Conservation (phyloP, 2,797 vertebrate genomes). For the Microcaecilia unicolor region DNA sequence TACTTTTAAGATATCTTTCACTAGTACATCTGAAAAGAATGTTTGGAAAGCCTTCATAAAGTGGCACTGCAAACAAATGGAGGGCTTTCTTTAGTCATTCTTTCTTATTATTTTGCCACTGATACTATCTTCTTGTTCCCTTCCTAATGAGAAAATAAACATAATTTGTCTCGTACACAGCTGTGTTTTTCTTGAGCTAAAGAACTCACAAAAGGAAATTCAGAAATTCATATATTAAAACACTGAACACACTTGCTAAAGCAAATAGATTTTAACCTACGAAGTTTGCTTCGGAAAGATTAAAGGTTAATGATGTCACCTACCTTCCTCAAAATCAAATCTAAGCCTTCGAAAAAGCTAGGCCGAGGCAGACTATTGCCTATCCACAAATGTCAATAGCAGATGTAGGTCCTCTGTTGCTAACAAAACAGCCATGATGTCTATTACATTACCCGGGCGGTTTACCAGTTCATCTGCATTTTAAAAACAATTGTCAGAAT, state of each 20-base stretch:
- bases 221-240: conserved; percentile 56
- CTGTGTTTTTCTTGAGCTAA: conserved; percentile 61
- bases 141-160: conserved; percentile 69
- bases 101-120: conserved; percentile 52
- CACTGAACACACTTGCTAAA: conserved; percentile 52
- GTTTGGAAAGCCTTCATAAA: conserved; percentile 67
- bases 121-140: conserved; percentile 65
- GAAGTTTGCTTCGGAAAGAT: conserved; percentile 52
- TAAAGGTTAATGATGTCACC: conserved; percentile 70
- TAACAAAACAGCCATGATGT: conserved; percentile 31
- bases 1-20: conserved; percentile 61
- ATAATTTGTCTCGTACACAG: conserved; percentile 54
- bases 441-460: conserved; percentile 44
- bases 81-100: conserved; percentile 60
- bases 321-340: conserved; percentile 66
- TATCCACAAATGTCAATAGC: conserved; percentile 33
- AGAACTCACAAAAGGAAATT: conserved; percentile 58
- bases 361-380: conserved; percentile 65
- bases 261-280: conserved; percentile 55
- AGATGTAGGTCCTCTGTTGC: conserved; percentile 25
- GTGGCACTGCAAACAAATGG: conserved; percentile 62
- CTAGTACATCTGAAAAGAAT: conserved; percentile 61
- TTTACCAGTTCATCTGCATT: conserved; percentile 47
- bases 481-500: conserved; percentile 44
- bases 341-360: conserved; percentile 67